phyloP scores from a whole-genome alignment of 1,140 invertebrate species.

The Papilio machaon region DNA sequence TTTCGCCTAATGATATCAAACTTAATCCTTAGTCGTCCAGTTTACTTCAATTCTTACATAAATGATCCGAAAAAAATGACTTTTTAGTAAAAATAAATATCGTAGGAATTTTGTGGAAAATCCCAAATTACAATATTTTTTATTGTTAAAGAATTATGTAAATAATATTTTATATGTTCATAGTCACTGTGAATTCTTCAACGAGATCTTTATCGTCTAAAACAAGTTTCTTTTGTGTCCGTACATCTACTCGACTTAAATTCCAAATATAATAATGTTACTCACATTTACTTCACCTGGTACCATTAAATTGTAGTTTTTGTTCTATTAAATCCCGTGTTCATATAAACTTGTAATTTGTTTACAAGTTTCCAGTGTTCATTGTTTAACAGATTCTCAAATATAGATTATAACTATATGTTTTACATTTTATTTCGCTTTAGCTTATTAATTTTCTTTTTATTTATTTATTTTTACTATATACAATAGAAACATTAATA shows the following conservation, averaged over 20 bases:
- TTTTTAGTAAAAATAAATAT: neutral
- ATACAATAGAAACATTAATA: too few species aligned
- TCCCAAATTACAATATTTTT: neutral
- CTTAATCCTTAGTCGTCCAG: neutral
- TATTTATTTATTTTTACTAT: too few species aligned
- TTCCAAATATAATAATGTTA: conserved; percentile 16
- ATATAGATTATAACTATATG: neutral
- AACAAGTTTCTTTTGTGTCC: conserved; percentile 34
- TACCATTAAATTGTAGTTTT: neutral
- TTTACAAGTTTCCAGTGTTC: neutral
- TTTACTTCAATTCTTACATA: neutral
- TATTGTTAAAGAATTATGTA: conserved; percentile 25
- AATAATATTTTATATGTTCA: conserved; percentile 34
- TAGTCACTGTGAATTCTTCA: conserved; percentile 25
- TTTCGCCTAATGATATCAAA: too few species aligned
- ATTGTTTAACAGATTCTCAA: neutral
- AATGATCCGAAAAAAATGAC: neutral
- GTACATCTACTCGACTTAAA: conserved; percentile 37
- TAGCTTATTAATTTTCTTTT: neutral
- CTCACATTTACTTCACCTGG: neutral
- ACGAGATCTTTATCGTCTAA: conserved; percentile 32
- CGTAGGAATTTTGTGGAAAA: neutral
- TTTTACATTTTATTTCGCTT: neutral
- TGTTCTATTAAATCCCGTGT: neutral
- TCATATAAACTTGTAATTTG: neutral